Evolutionary conservation across 2,113 vertebrate genomes (phyloP).

Genomic region (Platanista minor): DNA sequence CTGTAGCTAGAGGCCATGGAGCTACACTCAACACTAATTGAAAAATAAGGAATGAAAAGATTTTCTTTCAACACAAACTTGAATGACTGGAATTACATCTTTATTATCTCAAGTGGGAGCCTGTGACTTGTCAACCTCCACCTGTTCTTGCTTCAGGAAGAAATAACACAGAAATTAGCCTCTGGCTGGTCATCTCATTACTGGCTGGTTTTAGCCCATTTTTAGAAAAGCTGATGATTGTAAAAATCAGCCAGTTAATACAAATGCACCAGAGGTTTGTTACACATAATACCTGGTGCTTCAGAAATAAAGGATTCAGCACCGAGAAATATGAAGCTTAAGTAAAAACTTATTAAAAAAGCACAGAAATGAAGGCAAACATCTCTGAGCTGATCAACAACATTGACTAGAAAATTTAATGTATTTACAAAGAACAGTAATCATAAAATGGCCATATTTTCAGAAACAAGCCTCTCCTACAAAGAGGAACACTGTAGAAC

Average conservation of each 20-base stretch:
- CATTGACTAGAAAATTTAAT: constrained; percentile 6
- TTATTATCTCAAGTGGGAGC: constrained; percentile 65
- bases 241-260: constrained; percentile 31
- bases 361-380: constrained; percentile 29
- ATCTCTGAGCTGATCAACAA: constrained; percentile 5
- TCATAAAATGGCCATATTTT: constrained; percentile 40
- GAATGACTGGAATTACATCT: constrained; percentile 60
- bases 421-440: constrained; percentile 43
- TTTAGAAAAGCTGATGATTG: constrained; percentile 31
- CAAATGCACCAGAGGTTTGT: constrained; percentile 22
- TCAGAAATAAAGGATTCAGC: not conserved
- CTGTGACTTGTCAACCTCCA: constrained; percentile 42
- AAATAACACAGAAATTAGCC: constrained; percentile 59
- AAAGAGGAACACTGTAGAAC: not conserved
- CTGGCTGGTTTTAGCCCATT: not conserved
- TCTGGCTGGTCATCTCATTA: constrained; percentile 55
- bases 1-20: constrained; percentile 22
- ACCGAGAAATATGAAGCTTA: not conserved
- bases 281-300: constrained; percentile 7
- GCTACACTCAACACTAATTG: constrained; percentile 51
- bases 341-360: constrained; percentile 22
- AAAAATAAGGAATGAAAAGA: constrained; percentile 64
- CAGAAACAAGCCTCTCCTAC: not conserved
- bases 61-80: constrained; percentile 63
- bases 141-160: constrained; percentile 44